phyloP scores from a whole-genome alignment of 2,888 invertebrate species.

The Desoria tigrina region DNA sequence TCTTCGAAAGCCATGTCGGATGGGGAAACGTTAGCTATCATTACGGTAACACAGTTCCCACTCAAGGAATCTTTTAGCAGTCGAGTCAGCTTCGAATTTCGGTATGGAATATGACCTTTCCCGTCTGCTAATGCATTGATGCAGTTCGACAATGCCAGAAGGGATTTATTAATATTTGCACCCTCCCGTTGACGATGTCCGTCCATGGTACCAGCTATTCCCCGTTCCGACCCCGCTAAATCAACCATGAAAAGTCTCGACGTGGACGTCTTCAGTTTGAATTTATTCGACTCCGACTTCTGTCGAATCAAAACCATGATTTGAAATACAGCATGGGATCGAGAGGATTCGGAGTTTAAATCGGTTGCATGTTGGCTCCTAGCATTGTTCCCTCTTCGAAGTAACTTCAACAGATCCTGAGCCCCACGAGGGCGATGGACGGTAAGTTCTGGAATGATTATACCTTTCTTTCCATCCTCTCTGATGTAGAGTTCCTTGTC shows the following conservation, averaged over 20 bases:
- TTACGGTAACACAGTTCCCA: constrained; percentile 88
- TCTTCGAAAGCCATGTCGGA: constrained; percentile 80
- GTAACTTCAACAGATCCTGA: constrained; percentile 72
- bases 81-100: constrained; percentile 87
- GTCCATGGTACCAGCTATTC: constrained; percentile 77
- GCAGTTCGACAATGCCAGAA: constrained; percentile 77
- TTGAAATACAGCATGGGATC: constrained; percentile 96
- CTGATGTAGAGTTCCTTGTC: constrained; percentile 36
- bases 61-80: constrained; percentile 88
- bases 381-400: constrained; percentile 80
- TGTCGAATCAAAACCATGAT: constrained; percentile 57
- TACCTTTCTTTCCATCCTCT: constrained; percentile 66
- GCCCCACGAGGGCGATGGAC: constrained; percentile 75
- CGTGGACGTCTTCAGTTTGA: constrained; percentile 12
- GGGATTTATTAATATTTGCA: constrained; percentile 87
- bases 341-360: constrained; percentile 88
- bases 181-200: constrained; percentile 86
- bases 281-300: not conserved
- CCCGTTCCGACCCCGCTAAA: constrained; percentile 89
- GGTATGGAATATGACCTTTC: constrained; percentile 72
- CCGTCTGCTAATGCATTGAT: constrained; percentile 86
- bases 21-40: constrained; percentile 89
- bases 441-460: constrained; percentile 75
- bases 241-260: constrained; percentile 71
- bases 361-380: constrained; percentile 93